These are phyloP conservation scores for Nebria brevicollis DNA, from an alignment of 2,888 invertebrate species.

Conservation along the genomic window DNA sequence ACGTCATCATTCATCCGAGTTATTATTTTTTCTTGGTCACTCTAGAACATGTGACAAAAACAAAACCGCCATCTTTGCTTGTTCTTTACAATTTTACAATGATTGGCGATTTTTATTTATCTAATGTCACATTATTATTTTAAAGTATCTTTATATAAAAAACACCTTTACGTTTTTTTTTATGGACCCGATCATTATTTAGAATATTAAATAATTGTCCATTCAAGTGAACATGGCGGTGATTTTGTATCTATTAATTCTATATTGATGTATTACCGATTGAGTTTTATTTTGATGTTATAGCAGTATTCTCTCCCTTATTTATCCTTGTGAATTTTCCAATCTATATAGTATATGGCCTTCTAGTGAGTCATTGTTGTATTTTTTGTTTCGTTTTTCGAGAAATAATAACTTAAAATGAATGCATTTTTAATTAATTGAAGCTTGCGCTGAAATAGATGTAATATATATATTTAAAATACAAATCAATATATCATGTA, in stretches of 20 bases:
- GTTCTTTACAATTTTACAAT: neutral
- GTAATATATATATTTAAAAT: constrained; percentile 35
- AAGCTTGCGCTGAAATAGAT: constrained; percentile 38
- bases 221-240: neutral
- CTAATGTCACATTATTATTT: too few relatives aligned
- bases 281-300: neutral
- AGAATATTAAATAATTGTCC: neutral
- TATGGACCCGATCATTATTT: neutral
- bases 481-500: constrained; percentile 43
- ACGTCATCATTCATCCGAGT: constrained; percentile 23
- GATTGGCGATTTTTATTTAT: too few relatives aligned
- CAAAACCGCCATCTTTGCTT: neutral
- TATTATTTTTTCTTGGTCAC: constrained; percentile 15
- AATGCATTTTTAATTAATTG: constrained; percentile 20
- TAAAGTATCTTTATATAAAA: too few relatives aligned
- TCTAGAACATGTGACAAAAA: neutral
- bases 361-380: neutral
- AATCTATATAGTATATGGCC: neutral
- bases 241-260: neutral
- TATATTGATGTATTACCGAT: neutral
- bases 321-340: neutral
- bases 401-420: constrained; percentile 1
- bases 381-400: neutral
- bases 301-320: neutral
- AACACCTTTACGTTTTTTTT: too few relatives aligned